Percentiles rank a stretch among this genome's conserved stretches.
These are phyloP conservation scores for Ptiloglossa arizonensis DNA, from an alignment of 1,140 invertebrate genomes.

Conservation along the genomic window DNA sequence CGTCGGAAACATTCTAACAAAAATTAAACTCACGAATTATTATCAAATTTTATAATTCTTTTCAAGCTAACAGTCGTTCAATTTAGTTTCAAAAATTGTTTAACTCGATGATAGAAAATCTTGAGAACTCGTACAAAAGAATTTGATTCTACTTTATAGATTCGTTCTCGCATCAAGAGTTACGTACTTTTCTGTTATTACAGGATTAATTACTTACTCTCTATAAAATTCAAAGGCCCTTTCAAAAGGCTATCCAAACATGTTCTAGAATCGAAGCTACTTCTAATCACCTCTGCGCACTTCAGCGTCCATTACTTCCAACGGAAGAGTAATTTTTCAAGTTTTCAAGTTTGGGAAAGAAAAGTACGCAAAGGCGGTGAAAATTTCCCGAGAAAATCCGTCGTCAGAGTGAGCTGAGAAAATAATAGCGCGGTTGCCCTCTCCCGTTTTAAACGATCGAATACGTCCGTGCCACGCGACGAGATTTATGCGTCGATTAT, in stretches of 20 bases:
- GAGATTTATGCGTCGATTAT: conserved; percentile 68
- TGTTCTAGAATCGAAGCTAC: neutral
- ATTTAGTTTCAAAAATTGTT: too few relatives aligned
- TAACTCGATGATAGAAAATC: too few relatives aligned
- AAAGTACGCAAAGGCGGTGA: conserved; percentile 23
- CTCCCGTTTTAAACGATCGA: conserved; percentile 64
- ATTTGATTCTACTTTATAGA: too few relatives aligned
- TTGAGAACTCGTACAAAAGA: too few relatives aligned
- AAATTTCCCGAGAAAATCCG: conserved; percentile 46
- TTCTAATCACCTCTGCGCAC: neutral
- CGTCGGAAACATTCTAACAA: too few relatives aligned
- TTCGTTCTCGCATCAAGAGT: too few relatives aligned
- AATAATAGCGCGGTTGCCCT: conserved; percentile 54
- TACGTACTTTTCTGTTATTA: too few relatives aligned
- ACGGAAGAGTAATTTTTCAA: neutral
- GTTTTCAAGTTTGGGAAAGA: conserved; percentile 34
- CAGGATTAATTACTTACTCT: too few relatives aligned
- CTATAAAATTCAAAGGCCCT: too few relatives aligned
- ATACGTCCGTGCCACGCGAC: conserved; percentile 63
- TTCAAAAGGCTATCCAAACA: neutral
- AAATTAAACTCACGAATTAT: too few relatives aligned
- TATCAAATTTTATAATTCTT: too few relatives aligned
- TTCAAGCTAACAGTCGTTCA: too few relatives aligned
- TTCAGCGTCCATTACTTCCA: neutral
- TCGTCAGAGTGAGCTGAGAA: conserved; percentile 35